Evolutionary conservation across 2,888 invertebrate species (phyloP).

Genomic region (Silvanus unidentatus): DNA sequence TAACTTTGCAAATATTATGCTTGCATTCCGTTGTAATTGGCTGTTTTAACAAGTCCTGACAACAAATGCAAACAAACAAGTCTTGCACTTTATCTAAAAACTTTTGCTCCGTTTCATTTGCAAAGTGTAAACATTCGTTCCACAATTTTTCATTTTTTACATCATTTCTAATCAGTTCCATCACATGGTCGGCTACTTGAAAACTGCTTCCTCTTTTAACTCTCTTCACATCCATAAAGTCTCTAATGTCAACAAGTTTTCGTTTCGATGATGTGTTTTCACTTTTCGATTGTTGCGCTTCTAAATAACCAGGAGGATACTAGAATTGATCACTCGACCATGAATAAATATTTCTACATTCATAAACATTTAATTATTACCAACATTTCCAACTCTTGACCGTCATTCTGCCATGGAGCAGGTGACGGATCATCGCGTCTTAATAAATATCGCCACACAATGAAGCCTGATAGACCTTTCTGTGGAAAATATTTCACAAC

Average conservation of each 20-base stretch:
- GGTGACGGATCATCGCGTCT: constrained; percentile 71
- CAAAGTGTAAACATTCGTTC: constrained; percentile 54
- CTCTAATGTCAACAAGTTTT: constrained; percentile 6
- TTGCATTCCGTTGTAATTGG: constrained; percentile 69
- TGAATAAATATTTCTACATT: background rate
- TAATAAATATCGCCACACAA: constrained; percentile 74
- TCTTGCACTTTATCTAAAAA: constrained; percentile 61
- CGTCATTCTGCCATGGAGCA: constrained; percentile 72
- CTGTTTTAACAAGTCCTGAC: constrained; percentile 63
- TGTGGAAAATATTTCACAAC: constrained; percentile 78
- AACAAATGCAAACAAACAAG: constrained; percentile 71
- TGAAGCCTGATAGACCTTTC: constrained; percentile 68
- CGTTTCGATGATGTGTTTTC: constrained; percentile 26
- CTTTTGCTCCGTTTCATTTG: constrained; percentile 52
- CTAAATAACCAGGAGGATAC: constrained; percentile 68
- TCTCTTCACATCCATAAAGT: constrained; percentile 33
- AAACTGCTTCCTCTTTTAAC: constrained; percentile 28
- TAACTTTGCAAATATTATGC: constrained; percentile 71
- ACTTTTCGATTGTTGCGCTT: constrained; percentile 53
- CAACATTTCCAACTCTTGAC: constrained; percentile 53
- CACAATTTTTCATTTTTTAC: constrained; percentile 59
- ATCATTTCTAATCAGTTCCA: constrained; percentile 53
- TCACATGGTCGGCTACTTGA: constrained; percentile 32
- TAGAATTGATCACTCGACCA: constrained; percentile 10
- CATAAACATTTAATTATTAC: constrained; percentile 18